Evolutionary conservation across 2,113 vertebrate genomes (phyloP), one percentile per base, ranked within the genome.

Genomic region (Protomyctophum bolini): DNA sequence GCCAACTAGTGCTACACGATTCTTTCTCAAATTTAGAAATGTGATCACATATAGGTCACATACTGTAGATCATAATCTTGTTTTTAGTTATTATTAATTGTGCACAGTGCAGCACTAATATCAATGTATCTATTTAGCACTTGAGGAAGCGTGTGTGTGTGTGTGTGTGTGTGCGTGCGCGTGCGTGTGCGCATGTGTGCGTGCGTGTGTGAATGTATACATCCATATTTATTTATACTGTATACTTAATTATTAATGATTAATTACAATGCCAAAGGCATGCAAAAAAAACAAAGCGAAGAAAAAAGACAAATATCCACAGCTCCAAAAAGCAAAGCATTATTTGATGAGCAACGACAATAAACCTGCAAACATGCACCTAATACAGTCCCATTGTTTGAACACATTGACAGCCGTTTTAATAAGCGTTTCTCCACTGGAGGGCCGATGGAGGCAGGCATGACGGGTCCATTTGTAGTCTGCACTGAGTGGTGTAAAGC

Each of bases 121-220:
- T n/a, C n/a, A n/a, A n/a, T n/a, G n/a, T n/a, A n/a, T n/a, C n/a
- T n/a, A n/a, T n/a, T n/a, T n/a, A n/a, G n/a, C n/a, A n/a, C n/a
- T n/a, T n/a, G n/a, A n/a, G n/a, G n/a, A n/a, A n/a, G n/a, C n/a
- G n/a, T n/a, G n/a, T n/a, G n/a, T n/a, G n/a, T n/a, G n/a, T n/a
- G n/a, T n/a, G n/a, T n/a, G n/a, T n/a, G n/a, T n/a, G n/a, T n/a
- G n/a, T n/a, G n/a, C n/a, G n/a, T n/a, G n/a, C n/a, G n/a, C n/a
- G n/a, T n/a, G n/a, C n/a, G n/a, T n/a, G n/a, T n/a, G n/a, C n/a
- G n/a, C n/a, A n/a, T n/a, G n/a, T n/a, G n/a, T n/a, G n/a, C n/a
- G n/a, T n/a, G n/a, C n/a, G n/a, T n/a, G n/a, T n/a, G n/a, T 21
- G 21, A 21, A 21, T 76, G 33, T 70, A 80, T 85, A 1, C 6